These are phyloP conservation scores for Ecliptopera silaceata DNA, from an alignment of 2,888 invertebrate genomes.

Conservation along the genomic window DNA sequence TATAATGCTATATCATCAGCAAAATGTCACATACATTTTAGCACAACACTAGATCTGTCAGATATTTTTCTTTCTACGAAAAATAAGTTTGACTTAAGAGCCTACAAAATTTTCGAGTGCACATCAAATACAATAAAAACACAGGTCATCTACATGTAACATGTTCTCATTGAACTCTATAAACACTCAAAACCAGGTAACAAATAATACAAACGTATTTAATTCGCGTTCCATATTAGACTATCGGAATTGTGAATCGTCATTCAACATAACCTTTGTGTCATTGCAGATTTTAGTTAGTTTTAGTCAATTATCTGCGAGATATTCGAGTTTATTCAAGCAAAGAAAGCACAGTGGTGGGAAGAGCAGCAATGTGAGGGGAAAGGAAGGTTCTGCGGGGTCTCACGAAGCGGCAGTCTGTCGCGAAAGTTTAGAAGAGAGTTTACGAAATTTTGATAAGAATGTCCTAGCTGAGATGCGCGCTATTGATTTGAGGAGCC, in stretches of 20 bases:
- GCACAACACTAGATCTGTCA: conserved; percentile 10
- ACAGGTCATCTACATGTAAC: conserved; percentile 77
- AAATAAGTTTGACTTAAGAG: conserved; percentile 75
- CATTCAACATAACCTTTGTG: conserved; percentile 67
- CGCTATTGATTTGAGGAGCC: conserved; percentile 56
- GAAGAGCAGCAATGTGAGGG: conserved; percentile 65
- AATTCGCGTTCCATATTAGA: conserved; percentile 2
- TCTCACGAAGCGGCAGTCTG: conserved; percentile 64
- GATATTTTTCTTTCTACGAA: conserved; percentile 39
- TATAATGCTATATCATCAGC: too few relatives aligned
- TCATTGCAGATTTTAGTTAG: conserved; percentile 79
- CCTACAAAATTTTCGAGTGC: conserved; percentile 83
- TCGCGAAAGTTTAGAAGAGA: conserved; percentile 69
- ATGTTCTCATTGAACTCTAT: conserved; percentile 82
- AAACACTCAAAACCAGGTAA: conserved; percentile 81
- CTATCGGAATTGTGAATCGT: conserved; percentile 45
- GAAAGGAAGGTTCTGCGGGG: conserved; percentile 52
- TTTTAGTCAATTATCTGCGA: conserved; percentile 76
- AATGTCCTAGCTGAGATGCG: conserved; percentile 70
- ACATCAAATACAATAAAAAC: conserved; percentile 68
- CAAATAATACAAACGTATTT: conserved; percentile 3
- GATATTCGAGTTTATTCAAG: conserved; percentile 73
- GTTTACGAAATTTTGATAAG: conserved; percentile 70
- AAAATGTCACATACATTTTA: too few relatives aligned
- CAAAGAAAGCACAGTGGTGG: conserved; percentile 65